phyloP scores from a whole-genome alignment of 2,113 vertebrate species.

The Maccullochella peelii region DNA sequence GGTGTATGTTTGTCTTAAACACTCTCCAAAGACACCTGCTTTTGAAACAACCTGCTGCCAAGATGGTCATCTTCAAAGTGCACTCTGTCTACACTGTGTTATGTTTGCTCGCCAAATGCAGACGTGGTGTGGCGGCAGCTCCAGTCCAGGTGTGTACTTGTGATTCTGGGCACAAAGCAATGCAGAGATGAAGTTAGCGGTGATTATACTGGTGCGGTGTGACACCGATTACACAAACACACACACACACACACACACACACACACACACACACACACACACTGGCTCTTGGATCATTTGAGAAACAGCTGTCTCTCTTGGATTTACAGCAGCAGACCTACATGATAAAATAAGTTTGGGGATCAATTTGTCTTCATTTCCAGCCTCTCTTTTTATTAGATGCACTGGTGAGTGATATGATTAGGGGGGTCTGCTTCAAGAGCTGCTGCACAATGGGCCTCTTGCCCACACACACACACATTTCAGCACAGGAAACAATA shows the following conservation, averaged over 20 bases:
- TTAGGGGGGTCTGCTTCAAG: conserved; percentile 24
- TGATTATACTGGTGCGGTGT: conserved; percentile 20
- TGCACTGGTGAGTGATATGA: conserved; percentile 46
- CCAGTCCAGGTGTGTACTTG: conserved; percentile 23
- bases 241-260: conserved; percentile 22
- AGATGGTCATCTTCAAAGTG: neutral
- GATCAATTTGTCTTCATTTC: conserved; percentile 63
- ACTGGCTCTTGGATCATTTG: conserved; percentile 16
- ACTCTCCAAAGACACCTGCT: conserved; percentile 8
- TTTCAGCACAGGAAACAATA: neutral
- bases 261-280: conserved; percentile 21
- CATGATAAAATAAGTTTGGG: conserved; percentile 48
- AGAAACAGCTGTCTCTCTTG: conserved; percentile 56
- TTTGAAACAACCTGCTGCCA: neutral
- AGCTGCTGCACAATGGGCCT: conserved; percentile 9
- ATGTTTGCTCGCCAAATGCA: neutral
- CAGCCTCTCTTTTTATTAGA: conserved; percentile 55
- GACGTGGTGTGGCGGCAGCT: neutral
- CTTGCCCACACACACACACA: neutral
- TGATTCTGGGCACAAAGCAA: conserved; percentile 36
- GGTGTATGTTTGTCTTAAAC: neutral
- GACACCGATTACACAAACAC: neutral
- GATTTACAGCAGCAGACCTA: conserved; percentile 32
- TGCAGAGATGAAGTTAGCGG: conserved; percentile 24
- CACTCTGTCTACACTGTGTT: neutral